These are phyloP conservation scores for Perdita meconis DNA, from an alignment of 2,888 invertebrate genomes.

Conservation along the genomic window DNA sequence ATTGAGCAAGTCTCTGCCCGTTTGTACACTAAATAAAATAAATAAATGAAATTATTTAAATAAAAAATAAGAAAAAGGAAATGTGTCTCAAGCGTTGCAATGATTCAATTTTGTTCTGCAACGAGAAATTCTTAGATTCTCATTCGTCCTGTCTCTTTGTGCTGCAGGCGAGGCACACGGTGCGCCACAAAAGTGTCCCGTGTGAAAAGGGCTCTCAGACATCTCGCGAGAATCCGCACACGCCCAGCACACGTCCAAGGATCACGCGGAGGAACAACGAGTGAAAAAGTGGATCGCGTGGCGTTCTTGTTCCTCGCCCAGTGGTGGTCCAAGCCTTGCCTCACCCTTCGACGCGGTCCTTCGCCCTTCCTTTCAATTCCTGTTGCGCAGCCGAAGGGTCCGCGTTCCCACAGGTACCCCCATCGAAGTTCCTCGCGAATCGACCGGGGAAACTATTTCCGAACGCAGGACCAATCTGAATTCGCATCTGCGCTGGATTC, in stretches of 20 bases:
- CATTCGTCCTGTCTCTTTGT: too few relatives aligned
- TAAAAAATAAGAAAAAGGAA: too few relatives aligned
- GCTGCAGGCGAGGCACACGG: too few relatives aligned
- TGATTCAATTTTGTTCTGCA: too few relatives aligned
- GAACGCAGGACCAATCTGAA: not conserved
- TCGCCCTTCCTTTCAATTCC: slow-evolving; percentile 17
- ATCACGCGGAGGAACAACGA: slow-evolving; percentile 21
- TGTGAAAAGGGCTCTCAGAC: too few relatives aligned
- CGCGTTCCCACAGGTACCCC: slow-evolving; percentile 70
- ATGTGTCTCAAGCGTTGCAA: too few relatives aligned
- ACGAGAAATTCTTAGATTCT: too few relatives aligned
- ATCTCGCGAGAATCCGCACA: slow-evolving; percentile 65
- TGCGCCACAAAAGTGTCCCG: too few relatives aligned
- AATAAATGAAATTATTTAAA: too few relatives aligned
- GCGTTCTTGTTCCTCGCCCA: slow-evolving; percentile 53
- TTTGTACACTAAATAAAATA: too few relatives aligned
- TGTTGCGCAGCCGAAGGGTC: slow-evolving; percentile 30
- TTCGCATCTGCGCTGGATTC: slow-evolving; percentile 30
- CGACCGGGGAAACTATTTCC: slow-evolving; percentile 12
- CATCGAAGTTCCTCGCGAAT: slow-evolving; percentile 8
- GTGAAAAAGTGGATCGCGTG: slow-evolving; percentile 70
- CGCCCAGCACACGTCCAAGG: slow-evolving; percentile 72
- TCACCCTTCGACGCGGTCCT: slow-evolving; percentile 14
- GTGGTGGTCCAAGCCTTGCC: slow-evolving; percentile 45
- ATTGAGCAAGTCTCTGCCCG: too few relatives aligned